These are phyloP conservation scores for Turritopsis dohrnii DNA, from an alignment of 30 jellyfish, hydroid and myxozoan species.

Conservation along the genomic window DNA sequence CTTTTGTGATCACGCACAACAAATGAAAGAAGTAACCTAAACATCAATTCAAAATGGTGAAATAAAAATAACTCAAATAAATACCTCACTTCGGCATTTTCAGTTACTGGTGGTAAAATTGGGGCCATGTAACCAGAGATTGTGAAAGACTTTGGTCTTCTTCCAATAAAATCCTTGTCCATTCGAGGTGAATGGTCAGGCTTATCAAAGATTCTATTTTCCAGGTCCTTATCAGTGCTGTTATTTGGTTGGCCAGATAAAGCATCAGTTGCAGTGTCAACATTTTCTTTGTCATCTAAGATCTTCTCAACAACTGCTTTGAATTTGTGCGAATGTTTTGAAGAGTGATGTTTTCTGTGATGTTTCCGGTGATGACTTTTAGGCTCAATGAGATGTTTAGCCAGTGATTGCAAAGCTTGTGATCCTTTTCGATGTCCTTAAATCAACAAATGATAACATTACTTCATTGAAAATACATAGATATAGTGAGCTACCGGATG, in stretches of 20 bases:
- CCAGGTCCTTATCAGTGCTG: background rate
- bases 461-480: too few relatives aligned
- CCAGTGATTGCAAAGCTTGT: background rate
- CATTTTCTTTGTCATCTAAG: background rate
- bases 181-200: background rate
- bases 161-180: background rate
- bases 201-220: background rate
- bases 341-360: slow-evolving; percentile 1
- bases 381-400: background rate
- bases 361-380: background rate
- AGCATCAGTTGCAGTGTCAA: background rate
- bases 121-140: background rate
- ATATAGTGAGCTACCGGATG: too few relatives aligned
- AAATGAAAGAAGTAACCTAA: too few relatives aligned
- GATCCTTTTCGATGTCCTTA: background rate
- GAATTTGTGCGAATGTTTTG: slow-evolving; percentile 10
- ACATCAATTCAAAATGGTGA: too few relatives aligned
- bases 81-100: slow-evolving; percentile 4
- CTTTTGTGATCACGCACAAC: too few relatives aligned
- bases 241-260: background rate
- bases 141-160: background rate
- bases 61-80: too few relatives aligned
- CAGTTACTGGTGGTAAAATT: slow-evolving; percentile 1
- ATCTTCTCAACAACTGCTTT: background rate
- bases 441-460: background rate